Evolutionary conservation across 2,888 invertebrate genomes (phyloP).

Genomic region (Balanococcus diminutus): DNA sequence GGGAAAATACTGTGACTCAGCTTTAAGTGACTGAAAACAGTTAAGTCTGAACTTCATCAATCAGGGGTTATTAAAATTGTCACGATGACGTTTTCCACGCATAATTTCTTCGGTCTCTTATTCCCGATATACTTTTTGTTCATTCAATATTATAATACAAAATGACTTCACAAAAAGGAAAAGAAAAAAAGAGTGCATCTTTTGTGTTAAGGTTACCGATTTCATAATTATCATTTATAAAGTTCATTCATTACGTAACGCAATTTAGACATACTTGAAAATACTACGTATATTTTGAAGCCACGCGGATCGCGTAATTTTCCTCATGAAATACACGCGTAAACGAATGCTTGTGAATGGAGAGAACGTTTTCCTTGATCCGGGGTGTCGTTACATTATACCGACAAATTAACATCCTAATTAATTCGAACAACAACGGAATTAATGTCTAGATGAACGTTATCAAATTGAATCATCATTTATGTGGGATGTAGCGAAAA

Average conservation of each 20-base stretch:
- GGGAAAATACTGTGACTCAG: slow-evolving; percentile 30
- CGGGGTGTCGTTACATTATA: slow-evolving; percentile 9
- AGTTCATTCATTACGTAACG: background rate
- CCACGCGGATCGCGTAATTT: background rate
- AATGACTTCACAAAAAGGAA: background rate
- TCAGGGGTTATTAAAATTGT: slow-evolving; percentile 42
- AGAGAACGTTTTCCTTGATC: slow-evolving; percentile 5
- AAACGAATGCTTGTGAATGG: background rate
- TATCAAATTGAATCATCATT: background rate
- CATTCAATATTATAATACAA: background rate
- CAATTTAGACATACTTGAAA: background rate
- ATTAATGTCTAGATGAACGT: background rate
- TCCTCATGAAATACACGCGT: background rate
- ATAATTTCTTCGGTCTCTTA: background rate
- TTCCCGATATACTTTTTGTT: background rate
- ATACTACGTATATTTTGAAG: background rate
- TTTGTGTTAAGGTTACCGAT: background rate
- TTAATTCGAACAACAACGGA: slow-evolving; percentile 30
- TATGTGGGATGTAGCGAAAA: background rate
- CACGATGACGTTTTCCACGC: background rate
- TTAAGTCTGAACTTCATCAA: slow-evolving; percentile 36
- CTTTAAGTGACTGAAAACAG: slow-evolving; percentile 40
- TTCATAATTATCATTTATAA: too few relatives aligned
- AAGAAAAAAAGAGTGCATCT: background rate
- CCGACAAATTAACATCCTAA: slow-evolving; percentile 24